phyloP scores from a whole-genome alignment of 2,888 invertebrate genomes.

The Calliphora vomitoria region DNA sequence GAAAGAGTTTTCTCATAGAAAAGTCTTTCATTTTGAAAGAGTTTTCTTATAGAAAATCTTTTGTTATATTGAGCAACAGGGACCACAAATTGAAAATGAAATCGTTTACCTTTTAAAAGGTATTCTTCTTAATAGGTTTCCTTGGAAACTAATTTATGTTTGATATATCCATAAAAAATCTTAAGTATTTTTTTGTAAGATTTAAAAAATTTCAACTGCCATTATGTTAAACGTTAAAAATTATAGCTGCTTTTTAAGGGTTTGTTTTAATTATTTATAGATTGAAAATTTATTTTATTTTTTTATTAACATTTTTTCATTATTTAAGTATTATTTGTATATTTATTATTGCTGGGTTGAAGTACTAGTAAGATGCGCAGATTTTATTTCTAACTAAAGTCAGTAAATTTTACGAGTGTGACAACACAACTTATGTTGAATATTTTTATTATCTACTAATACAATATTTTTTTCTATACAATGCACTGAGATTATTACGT shows the following conservation, averaged over 20 bases:
- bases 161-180: neutral
- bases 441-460: slow-evolving; percentile 50
- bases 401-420: neutral
- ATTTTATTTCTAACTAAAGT: neutral
- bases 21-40: too few relatives aligned
- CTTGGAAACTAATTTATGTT: too few relatives aligned
- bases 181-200: neutral
- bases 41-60: too few relatives aligned
- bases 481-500: slow-evolving; percentile 72
- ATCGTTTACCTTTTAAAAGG: too few relatives aligned
- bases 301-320: slow-evolving; percentile 28
- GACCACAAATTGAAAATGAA: too few relatives aligned
- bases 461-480: slow-evolving; percentile 34
- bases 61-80: too few relatives aligned
- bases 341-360: slow-evolving; percentile 19
- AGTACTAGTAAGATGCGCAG: neutral
- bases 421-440: slow-evolving; percentile 43
- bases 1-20: too few relatives aligned
- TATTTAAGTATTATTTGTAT: slow-evolving; percentile 57
- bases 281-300: slow-evolving; percentile 29
- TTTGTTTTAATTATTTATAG: slow-evolving; percentile 26
- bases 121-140: too few relatives aligned
- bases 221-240: slow-evolving; percentile 11
- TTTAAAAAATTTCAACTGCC: slow-evolving; percentile 24
- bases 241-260: neutral